These are phyloP conservation scores for Steromphala cineraria DNA, from an alignment of 2,888 invertebrate genomes.

Conservation along the genomic window DNA sequence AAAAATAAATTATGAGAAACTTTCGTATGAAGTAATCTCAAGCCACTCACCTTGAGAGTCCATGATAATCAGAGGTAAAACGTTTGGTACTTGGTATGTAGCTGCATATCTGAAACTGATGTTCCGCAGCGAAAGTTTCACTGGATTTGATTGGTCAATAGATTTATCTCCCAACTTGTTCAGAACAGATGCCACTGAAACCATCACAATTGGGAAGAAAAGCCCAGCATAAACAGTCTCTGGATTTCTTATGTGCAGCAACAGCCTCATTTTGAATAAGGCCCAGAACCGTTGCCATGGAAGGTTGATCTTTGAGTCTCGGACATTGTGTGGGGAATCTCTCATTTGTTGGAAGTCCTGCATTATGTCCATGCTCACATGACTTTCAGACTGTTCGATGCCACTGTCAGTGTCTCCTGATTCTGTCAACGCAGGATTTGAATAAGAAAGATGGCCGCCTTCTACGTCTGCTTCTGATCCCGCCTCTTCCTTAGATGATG, in stretches of 20 bases:
- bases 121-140: slow-evolving; percentile 32
- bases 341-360: neutral
- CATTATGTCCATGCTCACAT: neutral
- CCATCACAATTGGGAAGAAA: slow-evolving; percentile 55
- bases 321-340: no score
- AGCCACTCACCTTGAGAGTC: neutral
- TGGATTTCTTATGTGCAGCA: slow-evolving; percentile 43
- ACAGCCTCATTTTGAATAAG: slow-evolving; percentile 52
- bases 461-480: no score
- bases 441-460: no score
- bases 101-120: slow-evolving; percentile 28
- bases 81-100: no score
- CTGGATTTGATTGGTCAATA: slow-evolving; percentile 6
- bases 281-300: slow-evolving; percentile 51
- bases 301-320: neutral
- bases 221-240: slow-evolving; percentile 49
- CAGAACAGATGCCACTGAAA: slow-evolving; percentile 55
- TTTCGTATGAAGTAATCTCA: neutral
- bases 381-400: neutral
- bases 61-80: neutral
- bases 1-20: neutral
- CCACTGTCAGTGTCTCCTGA: neutral
- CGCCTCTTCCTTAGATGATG: no score
- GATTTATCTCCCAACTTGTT: slow-evolving; percentile 20
- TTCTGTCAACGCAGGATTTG: neutral